Base-by-base conservation (phyloP, 2,888 invertebrate species). In the Limnephilus auricula region DNA sequence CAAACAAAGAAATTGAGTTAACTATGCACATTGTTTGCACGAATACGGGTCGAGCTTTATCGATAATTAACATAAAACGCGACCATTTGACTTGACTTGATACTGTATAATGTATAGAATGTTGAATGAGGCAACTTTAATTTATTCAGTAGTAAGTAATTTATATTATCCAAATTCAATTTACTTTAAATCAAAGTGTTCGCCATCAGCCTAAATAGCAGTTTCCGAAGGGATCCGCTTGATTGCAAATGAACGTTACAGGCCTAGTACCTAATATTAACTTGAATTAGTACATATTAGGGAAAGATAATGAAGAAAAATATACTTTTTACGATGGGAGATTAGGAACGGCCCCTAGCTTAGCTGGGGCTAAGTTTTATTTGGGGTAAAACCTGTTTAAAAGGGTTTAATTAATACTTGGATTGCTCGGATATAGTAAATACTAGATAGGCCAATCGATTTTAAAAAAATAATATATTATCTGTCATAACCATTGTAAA, bases 271-370 rank as follows among this genome's bases (percentile, higher is more conserved):
- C n/a, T n/a, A 25, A 82, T 82, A 85, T 85, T 85, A 85, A 85
- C 30, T 40, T 40, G n/a, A 85, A 85, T 45, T 45, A 85, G 85
- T 45, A 45, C 45, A 40, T 85, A 85, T 34, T 25, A 85, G 85
- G n/a, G 25, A 40, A 85, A 85, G 85, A 85, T 85, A 85, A 85
- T 85, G 85, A 40, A n/a, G 85, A 85, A 85, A 85, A 85, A 45
- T 85, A 85, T 85, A 85, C 34, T 37, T 45, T 82, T 85, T 85
- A 85, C 85, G 85, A 85, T 30, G 40, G 85, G 40, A 37, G 40
- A 30, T 85, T 32, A 32, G 82, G 34, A n/a, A 82, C 4, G 32
- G 34, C 32, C 18, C 80, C 2, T 13, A 13, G 13, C 30, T 25
- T 18, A 31, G 32, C 82, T 18, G 32, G 34, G 82, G 25, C 25